A percentile compares a stretch with the other conserved stretches of the same genome.
Conservation (phyloP, 2,113 vertebrate genomes). For the Elephas maximus region DNA sequence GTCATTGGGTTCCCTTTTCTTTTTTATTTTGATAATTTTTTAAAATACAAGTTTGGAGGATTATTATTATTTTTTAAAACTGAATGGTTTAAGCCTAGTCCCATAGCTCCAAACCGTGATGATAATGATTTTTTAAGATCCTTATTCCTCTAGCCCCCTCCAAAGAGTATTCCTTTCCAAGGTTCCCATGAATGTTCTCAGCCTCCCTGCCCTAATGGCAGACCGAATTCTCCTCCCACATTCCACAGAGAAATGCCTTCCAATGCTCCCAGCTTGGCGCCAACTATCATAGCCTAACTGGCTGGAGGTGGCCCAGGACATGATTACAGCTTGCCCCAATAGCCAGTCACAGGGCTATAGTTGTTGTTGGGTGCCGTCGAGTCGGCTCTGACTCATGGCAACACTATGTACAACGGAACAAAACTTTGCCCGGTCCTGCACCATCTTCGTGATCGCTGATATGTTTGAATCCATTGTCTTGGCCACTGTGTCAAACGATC, state of each 20-base stretch:
- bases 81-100: not conserved
- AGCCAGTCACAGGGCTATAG: not conserved
- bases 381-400: no score
- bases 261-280: not conserved
- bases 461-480: no score
- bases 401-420: no score
- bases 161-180: not conserved
- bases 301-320: not conserved
- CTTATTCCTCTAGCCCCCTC: not conserved
- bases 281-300: not conserved
- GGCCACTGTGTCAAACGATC: no score
- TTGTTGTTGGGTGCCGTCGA: no score
- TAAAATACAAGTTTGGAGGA: not conserved
- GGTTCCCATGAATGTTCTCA: not conserved
- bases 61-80: not conserved
- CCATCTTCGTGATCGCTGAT: no score
- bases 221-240: not conserved
- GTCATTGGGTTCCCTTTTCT: not conserved
- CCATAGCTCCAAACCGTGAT: not conserved
- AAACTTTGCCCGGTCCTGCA: no score
- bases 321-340: not conserved
- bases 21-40: conserved; percentile 51
- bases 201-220: not conserved
- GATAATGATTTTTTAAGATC: not conserved
- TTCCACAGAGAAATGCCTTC: not conserved